phyloP scores from a whole-genome alignment of 1,140 invertebrate genomes.

The Ostrea edulis region DNA sequence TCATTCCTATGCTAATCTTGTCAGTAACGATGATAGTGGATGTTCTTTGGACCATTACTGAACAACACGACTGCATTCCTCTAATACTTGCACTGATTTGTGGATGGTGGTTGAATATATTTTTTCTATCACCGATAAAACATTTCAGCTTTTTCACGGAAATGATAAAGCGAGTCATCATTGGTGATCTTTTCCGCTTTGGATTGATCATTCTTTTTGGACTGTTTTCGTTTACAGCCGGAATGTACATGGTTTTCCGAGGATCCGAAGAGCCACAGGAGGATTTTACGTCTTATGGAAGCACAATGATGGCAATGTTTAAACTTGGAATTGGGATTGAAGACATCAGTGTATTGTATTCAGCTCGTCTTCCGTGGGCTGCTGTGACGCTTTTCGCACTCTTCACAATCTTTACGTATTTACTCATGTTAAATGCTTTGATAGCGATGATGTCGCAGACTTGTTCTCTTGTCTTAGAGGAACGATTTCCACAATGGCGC shows the following conservation, averaged over 20 bases:
- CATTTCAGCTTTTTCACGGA: conserved; percentile 66
- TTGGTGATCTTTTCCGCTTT: conserved; percentile 64
- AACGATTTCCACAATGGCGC: conserved; percentile 64
- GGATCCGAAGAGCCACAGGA: neutral
- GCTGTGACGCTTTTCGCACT: conserved; percentile 60
- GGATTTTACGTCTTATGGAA: conserved; percentile 57
- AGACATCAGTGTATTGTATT: conserved; percentile 61
- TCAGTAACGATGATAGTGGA: conserved; percentile 62
- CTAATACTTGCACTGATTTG: conserved; percentile 60
- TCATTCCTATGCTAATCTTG: conserved; percentile 61
- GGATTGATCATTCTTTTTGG: conserved; percentile 60
- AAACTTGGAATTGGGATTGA: conserved; percentile 68
- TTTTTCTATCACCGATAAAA: conserved; percentile 60
- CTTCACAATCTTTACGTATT: conserved; percentile 67
- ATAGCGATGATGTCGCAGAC: conserved; percentile 74
- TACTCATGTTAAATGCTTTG: conserved; percentile 69
- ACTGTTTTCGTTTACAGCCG: conserved; percentile 64
- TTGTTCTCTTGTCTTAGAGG: conserved; percentile 64
- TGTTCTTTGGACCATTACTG: conserved; percentile 45
- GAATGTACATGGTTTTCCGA: conserved; percentile 63
- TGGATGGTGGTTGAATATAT: conserved; percentile 64
- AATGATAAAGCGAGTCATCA: conserved; percentile 61
- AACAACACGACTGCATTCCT: conserved; percentile 40
- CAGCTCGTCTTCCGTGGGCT: conserved; percentile 59
- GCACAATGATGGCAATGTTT: conserved; percentile 65